Evolutionary conservation across 2,797 vertebrate species (phyloP).

Genomic region (Peromyscus melanophrys): DNA sequence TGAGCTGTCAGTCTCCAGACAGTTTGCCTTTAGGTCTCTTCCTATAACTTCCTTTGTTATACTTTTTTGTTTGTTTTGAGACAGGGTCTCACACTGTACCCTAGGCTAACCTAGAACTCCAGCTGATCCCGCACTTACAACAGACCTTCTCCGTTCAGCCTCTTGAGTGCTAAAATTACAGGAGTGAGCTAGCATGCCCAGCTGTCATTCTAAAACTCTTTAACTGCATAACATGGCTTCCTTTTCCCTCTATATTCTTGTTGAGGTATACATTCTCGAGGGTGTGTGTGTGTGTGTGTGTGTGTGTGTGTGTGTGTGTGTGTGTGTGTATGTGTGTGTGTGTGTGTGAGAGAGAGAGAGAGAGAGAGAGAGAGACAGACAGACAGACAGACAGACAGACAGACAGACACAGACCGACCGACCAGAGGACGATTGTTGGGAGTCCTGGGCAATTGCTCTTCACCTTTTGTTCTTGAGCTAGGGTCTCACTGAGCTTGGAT

Average conservation of each 20-base stretch:
- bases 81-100: background rate
- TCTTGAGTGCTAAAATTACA: background rate
- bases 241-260: background rate
- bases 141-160: background rate
- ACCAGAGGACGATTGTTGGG: background rate
- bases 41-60: constrained; percentile 5
- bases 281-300: background rate
- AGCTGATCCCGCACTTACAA: background rate
- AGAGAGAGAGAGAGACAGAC: too few species aligned
- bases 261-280: background rate
- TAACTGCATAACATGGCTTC: background rate
- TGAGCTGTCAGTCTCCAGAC: background rate
- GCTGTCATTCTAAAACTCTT: background rate
- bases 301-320: background rate
- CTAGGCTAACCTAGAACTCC: background rate
- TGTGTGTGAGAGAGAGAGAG: background rate
- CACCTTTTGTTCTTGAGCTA: too few species aligned
- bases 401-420: too few species aligned
- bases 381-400: too few species aligned
- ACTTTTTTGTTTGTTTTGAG: background rate
- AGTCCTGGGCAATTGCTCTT: background rate
- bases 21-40: constrained; percentile 51
- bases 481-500: background rate
- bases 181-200: background rate
- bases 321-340: too few species aligned